Evolutionary conservation across 2,113 vertebrate genomes (phyloP).

Genomic region (Sinocyclocheilus rhinocerous): DNA sequence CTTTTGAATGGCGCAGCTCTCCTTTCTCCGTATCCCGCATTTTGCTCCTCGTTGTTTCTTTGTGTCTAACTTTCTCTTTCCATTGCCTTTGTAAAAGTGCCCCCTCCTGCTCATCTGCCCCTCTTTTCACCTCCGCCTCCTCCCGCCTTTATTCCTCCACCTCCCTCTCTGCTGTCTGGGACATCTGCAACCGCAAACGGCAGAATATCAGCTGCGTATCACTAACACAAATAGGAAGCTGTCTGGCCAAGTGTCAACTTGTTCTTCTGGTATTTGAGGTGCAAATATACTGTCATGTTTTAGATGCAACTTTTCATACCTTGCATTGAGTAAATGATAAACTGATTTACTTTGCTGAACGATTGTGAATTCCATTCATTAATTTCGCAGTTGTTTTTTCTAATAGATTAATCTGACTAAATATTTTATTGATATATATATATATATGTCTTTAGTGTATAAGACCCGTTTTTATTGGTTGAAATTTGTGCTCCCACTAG

Average conservation of each 20-base stretch:
- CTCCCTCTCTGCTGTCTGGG: constrained; percentile 43
- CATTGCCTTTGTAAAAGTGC: constrained; percentile 71
- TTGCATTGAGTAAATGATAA: not conserved
- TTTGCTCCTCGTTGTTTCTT: constrained; percentile 77
- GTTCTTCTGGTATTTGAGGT: not conserved
- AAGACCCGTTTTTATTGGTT: not conserved
- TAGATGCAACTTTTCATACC: not conserved
- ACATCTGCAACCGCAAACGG: constrained; percentile 6
- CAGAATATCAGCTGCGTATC: constrained; percentile 6
- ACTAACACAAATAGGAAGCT: not conserved
- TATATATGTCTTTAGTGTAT: not conserved
- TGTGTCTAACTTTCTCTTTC: constrained; percentile 71
- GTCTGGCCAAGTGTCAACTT: not conserved
- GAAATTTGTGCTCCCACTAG: not conserved
- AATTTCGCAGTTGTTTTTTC: not conserved
- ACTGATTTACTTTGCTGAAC: not conserved
- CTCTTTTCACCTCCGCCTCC: constrained; percentile 66
- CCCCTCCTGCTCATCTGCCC: constrained; percentile 77
- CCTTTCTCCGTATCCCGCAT: constrained; percentile 70
- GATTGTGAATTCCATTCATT: not conserved
- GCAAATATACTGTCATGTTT: not conserved
- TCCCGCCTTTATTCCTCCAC: constrained; percentile 45
- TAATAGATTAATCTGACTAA: not conserved
- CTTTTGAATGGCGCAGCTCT: constrained; percentile 75
- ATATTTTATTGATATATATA: not conserved